Evolutionary conservation across 2,113 vertebrate species (phyloP).

Genomic region (Bos javanicus): DNA sequence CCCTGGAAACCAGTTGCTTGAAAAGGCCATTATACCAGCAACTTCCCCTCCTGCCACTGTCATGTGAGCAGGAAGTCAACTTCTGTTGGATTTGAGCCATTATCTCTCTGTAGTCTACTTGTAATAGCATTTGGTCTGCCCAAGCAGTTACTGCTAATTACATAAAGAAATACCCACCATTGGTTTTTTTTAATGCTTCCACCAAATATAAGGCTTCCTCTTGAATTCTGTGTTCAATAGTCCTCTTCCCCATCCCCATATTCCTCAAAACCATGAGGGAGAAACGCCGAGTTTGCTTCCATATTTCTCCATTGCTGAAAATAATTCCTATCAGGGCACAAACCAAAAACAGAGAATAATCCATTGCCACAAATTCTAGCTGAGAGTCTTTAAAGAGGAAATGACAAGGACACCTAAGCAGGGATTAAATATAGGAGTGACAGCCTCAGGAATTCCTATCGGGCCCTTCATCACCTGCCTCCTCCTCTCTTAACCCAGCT

Average conservation of each 20-base stretch:
- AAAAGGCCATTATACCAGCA: no score
- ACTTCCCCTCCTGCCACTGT: no score
- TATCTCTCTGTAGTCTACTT: no score
- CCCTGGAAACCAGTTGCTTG: no score
- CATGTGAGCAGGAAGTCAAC: no score
- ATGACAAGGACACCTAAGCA: background rate
- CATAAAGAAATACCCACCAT: slow-evolving; percentile 34
- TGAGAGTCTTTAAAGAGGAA: background rate
- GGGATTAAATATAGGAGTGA: no score
- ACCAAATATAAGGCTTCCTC: slow-evolving; percentile 74
- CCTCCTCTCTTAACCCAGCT: background rate
- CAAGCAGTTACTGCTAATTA: no score
- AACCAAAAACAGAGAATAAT: background rate
- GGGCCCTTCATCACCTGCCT: background rate
- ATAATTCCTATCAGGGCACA: slow-evolving; percentile 34
- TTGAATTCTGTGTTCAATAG: slow-evolving; percentile 75
- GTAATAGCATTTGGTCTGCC: no score
- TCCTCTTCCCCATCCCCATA: slow-evolving; percentile 81
- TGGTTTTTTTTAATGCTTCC: slow-evolving; percentile 70
- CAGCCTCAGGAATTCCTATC: background rate
- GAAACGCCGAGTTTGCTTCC: slow-evolving; percentile 73
- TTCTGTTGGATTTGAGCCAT: no score
- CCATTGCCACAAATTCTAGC: background rate
- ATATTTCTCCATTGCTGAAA: slow-evolving; percentile 68
- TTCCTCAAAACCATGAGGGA: slow-evolving; percentile 70